Conservation (phyloP, 2,888 invertebrate genomes). For the Ormia ochracea region DNA sequence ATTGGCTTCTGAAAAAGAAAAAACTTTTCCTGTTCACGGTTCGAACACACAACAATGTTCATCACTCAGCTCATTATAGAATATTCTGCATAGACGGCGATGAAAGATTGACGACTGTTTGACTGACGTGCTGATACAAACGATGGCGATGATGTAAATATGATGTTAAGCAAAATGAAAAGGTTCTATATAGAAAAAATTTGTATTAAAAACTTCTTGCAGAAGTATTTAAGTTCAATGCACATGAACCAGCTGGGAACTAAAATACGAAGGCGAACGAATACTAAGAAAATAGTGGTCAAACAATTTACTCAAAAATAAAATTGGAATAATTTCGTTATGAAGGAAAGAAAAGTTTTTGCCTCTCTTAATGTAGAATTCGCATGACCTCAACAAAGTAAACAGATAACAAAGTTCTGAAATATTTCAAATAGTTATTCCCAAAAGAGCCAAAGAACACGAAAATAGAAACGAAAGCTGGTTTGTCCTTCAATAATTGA, state of each 20-base stretch:
- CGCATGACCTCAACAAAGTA: constrained; percentile 1
- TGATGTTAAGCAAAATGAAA: constrained; percentile 45
- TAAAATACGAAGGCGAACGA: not conserved
- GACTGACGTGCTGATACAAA: constrained; percentile 23
- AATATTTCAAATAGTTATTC: not conserved
- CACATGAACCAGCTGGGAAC: not conserved
- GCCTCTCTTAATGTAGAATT: not conserved
- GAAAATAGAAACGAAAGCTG: not conserved
- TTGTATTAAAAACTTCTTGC: not conserved
- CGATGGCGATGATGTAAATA: constrained; percentile 41
- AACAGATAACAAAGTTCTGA: not conserved
- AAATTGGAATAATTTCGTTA: constrained; percentile 43
- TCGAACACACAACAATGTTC: not conserved
- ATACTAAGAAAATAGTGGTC: constrained; percentile 33
- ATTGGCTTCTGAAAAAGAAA: not conserved
- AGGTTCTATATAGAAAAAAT: constrained; percentile 11
- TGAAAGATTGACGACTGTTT: not conserved
- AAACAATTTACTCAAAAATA: constrained; percentile 42
- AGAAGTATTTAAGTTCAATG: not conserved
- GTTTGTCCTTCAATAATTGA: constrained; percentile 44
- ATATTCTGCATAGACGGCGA: constrained; percentile 8
- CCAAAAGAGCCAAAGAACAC: not conserved
- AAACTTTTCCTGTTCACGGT: not conserved
- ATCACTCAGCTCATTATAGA: constrained; percentile 21
- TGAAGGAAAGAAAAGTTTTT: constrained; percentile 37